Conservation (phyloP, 2,888 invertebrate genomes). For the Lasioglossum leucozonium region DNA sequence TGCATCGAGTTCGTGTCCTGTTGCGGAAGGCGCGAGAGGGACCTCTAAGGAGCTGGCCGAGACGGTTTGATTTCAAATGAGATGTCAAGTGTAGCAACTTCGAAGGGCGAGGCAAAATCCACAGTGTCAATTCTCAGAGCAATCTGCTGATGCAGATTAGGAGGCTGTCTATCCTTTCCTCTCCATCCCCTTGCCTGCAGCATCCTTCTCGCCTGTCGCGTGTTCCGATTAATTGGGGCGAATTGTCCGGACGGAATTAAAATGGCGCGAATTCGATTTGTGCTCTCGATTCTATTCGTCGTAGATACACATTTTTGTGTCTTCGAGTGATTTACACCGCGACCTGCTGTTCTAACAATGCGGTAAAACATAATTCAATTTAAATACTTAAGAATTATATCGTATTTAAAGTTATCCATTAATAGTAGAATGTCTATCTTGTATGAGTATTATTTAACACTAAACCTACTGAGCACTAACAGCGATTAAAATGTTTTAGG, state of each 20-base stretch:
- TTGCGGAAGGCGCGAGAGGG: slow-evolving; percentile 72
- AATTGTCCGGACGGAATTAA: slow-evolving; percentile 67
- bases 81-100: slow-evolving; percentile 74
- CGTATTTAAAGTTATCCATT: neutral
- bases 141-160: slow-evolving; percentile 85
- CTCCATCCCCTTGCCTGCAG: neutral
- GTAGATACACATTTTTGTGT: neutral
- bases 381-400: neutral
- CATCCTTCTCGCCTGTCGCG: slow-evolving; percentile 44
- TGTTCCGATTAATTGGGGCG: slow-evolving; percentile 68
- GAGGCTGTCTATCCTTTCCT: slow-evolving; percentile 49
- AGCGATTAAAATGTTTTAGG: too few species aligned
- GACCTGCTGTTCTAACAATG: neutral
- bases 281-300: neutral
- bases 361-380: neutral
- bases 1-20: slow-evolving; percentile 83
- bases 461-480: too few species aligned
- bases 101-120: slow-evolving; percentile 74
- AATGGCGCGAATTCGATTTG: slow-evolving; percentile 62
- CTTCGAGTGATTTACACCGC: neutral
- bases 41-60: slow-evolving; percentile 68
- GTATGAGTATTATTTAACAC: neutral
- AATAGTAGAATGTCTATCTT: neutral
- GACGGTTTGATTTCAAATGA: slow-evolving; percentile 78
- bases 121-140: slow-evolving; percentile 84